Evolutionary conservation across 1,140 invertebrate species (phyloP), one percentile per base, ranked within the genome.

Genomic region (Hetaerina americana): DNA sequence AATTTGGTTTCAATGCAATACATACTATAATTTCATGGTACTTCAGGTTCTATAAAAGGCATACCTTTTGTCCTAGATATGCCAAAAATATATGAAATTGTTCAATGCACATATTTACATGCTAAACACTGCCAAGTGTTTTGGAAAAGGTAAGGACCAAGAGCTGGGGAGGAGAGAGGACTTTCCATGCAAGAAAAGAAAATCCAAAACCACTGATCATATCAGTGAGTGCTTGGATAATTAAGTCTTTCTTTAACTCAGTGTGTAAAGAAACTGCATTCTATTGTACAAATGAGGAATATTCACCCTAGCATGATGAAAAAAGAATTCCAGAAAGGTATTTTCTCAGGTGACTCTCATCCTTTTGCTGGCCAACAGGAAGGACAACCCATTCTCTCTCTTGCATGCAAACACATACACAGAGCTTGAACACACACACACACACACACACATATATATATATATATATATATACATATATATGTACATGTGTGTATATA

Each of bases 11-110:
- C 29, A 71, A 66, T 71, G 70, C 66, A 49, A 57, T 71, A 71
- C 57, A 71, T 71, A 49, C 27, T 66, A 71, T 57, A 57, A 57
- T 71, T 40, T 71, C 18, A 57, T 66, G 66, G 49, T 71, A 71
- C 70, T 71, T 71, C 70, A 71, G 40, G 26, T 71, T 71, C 70
- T 71, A 71, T 71, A 71, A 71, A 71, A 71, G 70, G 40, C 70
- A 71, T 71, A 71, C 57, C 27, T 5, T 71, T 40, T 66, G 70
- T 26, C 66, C 15, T 49, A 57, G 40, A 57, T 57, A 57, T 57
- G 40, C 40, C 40, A 57, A 57, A 57, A 57, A 57, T 57, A 57
- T 57, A 57, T 57, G 15, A 57, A 57, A 57, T 57, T 57, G 27
- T 57, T 27, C 27, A 66, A 71, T 66, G 66, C 66, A 71, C 49